A percentile compares a stretch with the other conserved stretches of the same genome.
Conservation (phyloP, 2,113 vertebrate species). For the Myiagra hebetior region DNA sequence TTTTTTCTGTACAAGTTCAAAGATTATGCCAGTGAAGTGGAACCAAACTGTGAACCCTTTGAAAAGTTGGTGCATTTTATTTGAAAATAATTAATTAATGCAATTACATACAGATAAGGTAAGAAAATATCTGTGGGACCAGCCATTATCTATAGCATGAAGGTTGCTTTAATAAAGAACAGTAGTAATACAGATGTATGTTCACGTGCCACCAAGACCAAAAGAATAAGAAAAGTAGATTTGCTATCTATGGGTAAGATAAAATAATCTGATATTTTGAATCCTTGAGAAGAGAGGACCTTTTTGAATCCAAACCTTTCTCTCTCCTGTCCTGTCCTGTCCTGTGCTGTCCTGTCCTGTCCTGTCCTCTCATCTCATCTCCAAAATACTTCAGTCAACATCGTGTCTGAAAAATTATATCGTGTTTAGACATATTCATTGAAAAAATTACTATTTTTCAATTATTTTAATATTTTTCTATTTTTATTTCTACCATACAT, state of each 20-base stretch:
- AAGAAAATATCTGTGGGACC: background rate
- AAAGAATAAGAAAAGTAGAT: background rate
- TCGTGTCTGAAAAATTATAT: background rate
- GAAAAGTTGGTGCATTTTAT: background rate
- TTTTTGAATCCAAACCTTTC: background rate
- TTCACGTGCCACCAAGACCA: background rate
- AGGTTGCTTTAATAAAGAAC: background rate
- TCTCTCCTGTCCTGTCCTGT: background rate
- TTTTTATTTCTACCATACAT: background rate
- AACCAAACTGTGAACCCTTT: background rate
- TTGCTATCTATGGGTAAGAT: background rate
- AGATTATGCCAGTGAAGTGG: background rate
- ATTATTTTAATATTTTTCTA: background rate
- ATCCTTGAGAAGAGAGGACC: rapidly evolving
- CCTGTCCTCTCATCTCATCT: background rate
- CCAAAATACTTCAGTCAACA: background rate
- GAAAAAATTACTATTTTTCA: background rate
- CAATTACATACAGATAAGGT: background rate
- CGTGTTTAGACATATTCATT: background rate
- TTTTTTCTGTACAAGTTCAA: background rate
- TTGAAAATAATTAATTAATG: background rate
- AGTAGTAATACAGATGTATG: background rate
- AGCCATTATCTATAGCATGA: background rate
- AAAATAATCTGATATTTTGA: background rate
- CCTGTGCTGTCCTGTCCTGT: background rate